Evolutionary conservation across 2,888 invertebrate genomes (phyloP).

Genomic region (Plusia festucae): DNA sequence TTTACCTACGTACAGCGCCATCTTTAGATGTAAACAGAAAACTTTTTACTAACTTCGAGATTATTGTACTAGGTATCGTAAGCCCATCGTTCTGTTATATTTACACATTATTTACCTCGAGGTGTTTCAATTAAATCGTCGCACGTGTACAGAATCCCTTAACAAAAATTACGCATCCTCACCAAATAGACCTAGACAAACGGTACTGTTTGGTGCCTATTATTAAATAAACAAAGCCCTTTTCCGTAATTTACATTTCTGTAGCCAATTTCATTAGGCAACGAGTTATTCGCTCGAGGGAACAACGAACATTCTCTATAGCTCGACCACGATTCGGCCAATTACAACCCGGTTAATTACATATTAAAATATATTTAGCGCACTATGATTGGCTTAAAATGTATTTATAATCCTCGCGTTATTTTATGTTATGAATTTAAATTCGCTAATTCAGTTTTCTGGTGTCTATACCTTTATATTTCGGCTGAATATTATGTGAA

Average conservation of each 20-base stretch:
- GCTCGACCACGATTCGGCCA: slow-evolving; percentile 42
- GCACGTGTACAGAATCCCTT: slow-evolving; percentile 35
- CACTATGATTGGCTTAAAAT: slow-evolving; percentile 23
- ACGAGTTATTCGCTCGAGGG: slow-evolving; percentile 60
- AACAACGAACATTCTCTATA: slow-evolving; percentile 41
- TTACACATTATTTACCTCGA: slow-evolving; percentile 14
- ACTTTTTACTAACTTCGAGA: no score
- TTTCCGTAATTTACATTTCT: slow-evolving; percentile 70
- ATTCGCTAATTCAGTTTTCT: background rate
- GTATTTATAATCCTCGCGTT: slow-evolving; percentile 6
- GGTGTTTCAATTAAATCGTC: slow-evolving; percentile 44
- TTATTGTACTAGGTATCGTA: background rate
- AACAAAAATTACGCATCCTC: slow-evolving; percentile 66
- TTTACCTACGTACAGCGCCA: no score
- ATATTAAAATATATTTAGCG: slow-evolving; percentile 46
- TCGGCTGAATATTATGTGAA: background rate
- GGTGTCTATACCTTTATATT: background rate
- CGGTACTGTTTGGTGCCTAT: slow-evolving; percentile 66
- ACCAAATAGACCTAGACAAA: slow-evolving; percentile 72
- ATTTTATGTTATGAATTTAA: background rate
- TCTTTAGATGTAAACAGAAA: no score
- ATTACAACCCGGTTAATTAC: slow-evolving; percentile 54
- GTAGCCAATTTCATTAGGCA: slow-evolving; percentile 68
- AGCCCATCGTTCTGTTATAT: background rate
- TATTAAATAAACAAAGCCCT: slow-evolving; percentile 72